Conservation (phyloP, 2,797 vertebrate genomes). For the Apodemus agrarius region DNA sequence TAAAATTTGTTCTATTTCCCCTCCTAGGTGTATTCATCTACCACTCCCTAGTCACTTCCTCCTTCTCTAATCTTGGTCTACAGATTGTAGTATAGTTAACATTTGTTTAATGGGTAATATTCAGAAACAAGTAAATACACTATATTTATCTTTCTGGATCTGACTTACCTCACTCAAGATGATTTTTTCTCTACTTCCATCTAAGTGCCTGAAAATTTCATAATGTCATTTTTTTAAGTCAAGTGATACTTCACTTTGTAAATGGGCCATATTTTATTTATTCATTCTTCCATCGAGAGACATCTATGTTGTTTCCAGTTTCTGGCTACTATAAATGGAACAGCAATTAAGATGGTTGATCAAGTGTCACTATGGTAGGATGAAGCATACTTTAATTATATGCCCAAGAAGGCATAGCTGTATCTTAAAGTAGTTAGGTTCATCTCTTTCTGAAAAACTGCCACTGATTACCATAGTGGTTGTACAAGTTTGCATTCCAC, state of each 20-base stretch:
- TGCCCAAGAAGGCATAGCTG: neutral
- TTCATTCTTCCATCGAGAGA: neutral
- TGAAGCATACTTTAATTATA: neutral
- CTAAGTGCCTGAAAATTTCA: neutral
- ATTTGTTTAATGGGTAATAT: neutral
- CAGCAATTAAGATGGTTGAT: neutral
- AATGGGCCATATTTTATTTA: neutral
- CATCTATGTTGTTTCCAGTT: neutral
- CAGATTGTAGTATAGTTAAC: too few species aligned
- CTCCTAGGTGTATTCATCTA: neutral
- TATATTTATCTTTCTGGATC: neutral
- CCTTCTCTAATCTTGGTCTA: too few species aligned
- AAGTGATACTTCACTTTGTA: neutral
- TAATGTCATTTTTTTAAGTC: neutral
- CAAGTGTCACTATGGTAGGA: neutral
- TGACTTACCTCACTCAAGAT: neutral
- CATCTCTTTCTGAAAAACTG: neutral
- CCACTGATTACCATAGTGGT: neutral
- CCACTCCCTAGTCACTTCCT: neutral
- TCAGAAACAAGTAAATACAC: neutral
- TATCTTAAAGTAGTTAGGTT: neutral
- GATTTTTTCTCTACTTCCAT: neutral
- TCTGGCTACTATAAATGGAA: neutral
- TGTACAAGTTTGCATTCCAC: neutral
- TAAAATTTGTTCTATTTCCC: neutral